Conservation (phyloP, 2,888 invertebrate genomes). For the Clivina fossor region DNA sequence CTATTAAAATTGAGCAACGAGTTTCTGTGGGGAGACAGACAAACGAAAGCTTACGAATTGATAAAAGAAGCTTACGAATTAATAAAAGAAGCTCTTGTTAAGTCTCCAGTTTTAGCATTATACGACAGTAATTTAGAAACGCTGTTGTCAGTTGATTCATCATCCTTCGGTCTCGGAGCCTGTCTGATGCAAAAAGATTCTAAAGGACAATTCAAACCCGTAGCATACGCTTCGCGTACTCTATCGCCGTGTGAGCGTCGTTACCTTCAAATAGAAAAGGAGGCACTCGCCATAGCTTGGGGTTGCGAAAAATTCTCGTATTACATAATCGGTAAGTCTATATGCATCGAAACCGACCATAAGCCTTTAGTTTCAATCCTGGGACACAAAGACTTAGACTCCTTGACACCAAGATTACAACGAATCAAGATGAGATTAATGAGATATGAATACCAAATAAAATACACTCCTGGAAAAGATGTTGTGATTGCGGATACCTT, state of each 20-base stretch:
- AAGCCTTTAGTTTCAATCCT: conserved; percentile 31
- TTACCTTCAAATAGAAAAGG: conserved; percentile 33
- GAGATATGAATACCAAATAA: conserved; percentile 27
- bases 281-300: conserved; percentile 29
- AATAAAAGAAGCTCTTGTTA: conserved; percentile 15
- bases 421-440: conserved; percentile 26
- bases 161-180: conserved; percentile 27
- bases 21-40: conserved; percentile 14
- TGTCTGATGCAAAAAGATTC: conserved; percentile 11
- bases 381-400: conserved; percentile 23
- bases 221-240: conserved; percentile 33
- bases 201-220: conserved; percentile 1
- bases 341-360: conserved; percentile 17
- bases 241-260: conserved; percentile 17
- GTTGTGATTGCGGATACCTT: conserved; percentile 29
- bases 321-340: conserved; percentile 1
- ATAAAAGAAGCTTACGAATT: too few relatives aligned
- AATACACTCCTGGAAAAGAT: conserved; percentile 35
- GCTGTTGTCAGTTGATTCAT: conserved; percentile 26
- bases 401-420: conserved; percentile 23
- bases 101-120: conserved; percentile 27
- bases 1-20: conserved; percentile 9
- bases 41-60: conserved; percentile 16
- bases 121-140: conserved; percentile 24
- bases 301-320: conserved; percentile 22